phyloP scores from a whole-genome alignment of 2,797 vertebrate genomes.

The Trematomus bernacchii region DNA sequence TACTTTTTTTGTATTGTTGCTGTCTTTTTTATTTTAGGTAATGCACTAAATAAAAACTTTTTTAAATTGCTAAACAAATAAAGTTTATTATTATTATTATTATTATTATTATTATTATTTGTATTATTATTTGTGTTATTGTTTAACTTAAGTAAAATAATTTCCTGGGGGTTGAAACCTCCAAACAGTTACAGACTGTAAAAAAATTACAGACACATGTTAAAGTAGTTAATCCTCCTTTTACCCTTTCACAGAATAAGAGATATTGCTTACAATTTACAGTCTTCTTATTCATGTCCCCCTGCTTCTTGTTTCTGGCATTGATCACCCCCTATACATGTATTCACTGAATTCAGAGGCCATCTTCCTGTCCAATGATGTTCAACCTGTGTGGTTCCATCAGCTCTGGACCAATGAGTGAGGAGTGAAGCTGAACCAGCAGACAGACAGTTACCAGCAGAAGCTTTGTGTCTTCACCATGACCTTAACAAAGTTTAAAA shows the following conservation, averaged over 20 bases:
- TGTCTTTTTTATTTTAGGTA: too few relatives aligned
- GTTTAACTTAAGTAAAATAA: too few relatives aligned
- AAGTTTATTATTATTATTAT: too few relatives aligned
- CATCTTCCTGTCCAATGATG: conserved; percentile 33
- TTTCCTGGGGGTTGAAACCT: too few relatives aligned
- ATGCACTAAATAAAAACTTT: too few relatives aligned
- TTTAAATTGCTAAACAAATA: too few relatives aligned
- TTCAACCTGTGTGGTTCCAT: conserved; percentile 42
- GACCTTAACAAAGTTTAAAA: conserved; percentile 9
- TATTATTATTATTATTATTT: too few relatives aligned
- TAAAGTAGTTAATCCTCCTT: too few relatives aligned
- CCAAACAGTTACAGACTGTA: too few relatives aligned
- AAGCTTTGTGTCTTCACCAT: background rate
- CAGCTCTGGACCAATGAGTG: conserved; percentile 29
- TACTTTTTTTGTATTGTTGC: too few relatives aligned
- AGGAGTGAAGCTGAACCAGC: conserved; percentile 19
- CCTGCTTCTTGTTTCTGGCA: conserved; percentile 16
- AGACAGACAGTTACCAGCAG: background rate
- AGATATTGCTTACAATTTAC: background rate
- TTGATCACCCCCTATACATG: background rate
- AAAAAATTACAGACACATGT: too few relatives aligned
- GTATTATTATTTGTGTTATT: too few relatives aligned
- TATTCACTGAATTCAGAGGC: conserved; percentile 7
- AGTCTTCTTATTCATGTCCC: background rate
- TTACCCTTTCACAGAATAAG: background rate